Evolutionary conservation across 2,113 vertebrate species (phyloP).

Genomic region (Prinia subflava): DNA sequence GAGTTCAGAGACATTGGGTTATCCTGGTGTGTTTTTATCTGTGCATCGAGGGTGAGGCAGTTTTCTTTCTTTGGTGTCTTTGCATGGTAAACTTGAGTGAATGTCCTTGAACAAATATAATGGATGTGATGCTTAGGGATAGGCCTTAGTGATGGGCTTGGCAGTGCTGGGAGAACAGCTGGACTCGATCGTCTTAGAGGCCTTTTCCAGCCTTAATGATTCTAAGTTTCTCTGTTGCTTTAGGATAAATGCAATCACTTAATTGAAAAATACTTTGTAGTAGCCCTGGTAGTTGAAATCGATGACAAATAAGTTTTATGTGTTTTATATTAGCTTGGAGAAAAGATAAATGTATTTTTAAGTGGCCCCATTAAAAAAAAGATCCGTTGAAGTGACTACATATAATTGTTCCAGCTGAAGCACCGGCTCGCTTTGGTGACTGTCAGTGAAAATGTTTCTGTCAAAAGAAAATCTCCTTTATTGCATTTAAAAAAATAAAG

Average conservation of each 20-base stretch:
- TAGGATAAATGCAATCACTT: background rate
- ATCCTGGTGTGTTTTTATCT: background rate
- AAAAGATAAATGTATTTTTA: background rate
- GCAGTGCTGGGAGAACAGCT: background rate
- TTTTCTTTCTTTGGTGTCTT: background rate
- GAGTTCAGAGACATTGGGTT: background rate
- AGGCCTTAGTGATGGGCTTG: background rate
- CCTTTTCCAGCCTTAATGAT: background rate
- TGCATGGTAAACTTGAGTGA: background rate
- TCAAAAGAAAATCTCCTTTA: background rate
- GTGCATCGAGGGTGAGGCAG: accelerated
- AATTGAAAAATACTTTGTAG: background rate
- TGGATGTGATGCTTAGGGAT: background rate
- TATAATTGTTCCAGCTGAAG: background rate
- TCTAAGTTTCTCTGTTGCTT: background rate
- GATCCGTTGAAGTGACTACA: background rate
- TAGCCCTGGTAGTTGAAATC: background rate
- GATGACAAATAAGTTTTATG: background rate
- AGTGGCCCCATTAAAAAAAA: background rate
- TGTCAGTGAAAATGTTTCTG: background rate
- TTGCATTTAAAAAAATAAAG: background rate
- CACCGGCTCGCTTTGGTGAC: background rate
- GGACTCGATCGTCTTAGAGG: background rate
- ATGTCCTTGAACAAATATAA: background rate
- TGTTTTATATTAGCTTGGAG: background rate